Evolutionary conservation across 1,140 invertebrate species (phyloP).

Genomic region (Euura lappo): DNA sequence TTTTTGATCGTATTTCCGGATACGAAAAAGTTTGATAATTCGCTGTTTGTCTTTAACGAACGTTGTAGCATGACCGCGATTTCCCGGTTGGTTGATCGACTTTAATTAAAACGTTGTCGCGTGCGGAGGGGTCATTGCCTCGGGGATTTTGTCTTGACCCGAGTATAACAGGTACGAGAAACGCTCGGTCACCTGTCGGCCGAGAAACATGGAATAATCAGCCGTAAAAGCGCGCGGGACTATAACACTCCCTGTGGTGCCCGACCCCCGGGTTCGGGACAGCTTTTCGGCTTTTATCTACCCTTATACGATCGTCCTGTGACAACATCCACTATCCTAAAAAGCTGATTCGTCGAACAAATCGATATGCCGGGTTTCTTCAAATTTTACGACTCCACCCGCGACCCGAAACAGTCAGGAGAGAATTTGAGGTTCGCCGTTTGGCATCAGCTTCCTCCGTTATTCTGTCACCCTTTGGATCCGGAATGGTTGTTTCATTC

Average conservation of each 20-base stretch:
- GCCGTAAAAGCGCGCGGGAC: not conserved
- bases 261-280: not conserved
- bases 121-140: not conserved
- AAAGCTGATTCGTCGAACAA: not conserved
- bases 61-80: not conserved
- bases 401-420: not conserved
- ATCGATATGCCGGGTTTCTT: not conserved
- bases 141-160: not conserved
- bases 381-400: not conserved
- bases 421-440: no score
- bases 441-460: no score
- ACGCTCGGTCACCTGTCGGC: not conserved
- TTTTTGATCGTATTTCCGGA: no score
- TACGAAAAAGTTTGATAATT: no score
- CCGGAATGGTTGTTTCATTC: no score
- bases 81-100: not conserved
- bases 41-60: not conserved
- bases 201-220: not conserved
- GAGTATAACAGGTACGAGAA: not conserved
- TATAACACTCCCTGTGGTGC: not conserved
- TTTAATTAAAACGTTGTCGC: slow-evolving; percentile 7
- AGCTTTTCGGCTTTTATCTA: not conserved
- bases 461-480: no score
- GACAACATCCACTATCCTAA: no score
- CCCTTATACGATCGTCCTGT: no score